Evolutionary conservation across 92 coral and sea anemone genomes (phyloP).

Genomic region (Palythoa heliodiscus): DNA sequence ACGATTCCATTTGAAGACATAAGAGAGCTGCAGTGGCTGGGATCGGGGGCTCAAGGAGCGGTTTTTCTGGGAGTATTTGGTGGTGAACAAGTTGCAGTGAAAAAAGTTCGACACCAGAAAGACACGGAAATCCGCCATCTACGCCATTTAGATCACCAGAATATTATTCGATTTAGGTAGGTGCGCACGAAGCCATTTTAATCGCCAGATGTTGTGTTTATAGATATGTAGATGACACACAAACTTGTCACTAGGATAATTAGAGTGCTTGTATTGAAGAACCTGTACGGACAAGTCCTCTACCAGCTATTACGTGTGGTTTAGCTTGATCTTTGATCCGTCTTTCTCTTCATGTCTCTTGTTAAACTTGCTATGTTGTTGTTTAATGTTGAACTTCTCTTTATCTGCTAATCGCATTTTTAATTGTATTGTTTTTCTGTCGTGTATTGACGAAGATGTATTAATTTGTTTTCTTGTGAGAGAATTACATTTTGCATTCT

Average conservation of each 20-base stretch:
- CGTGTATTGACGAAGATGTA: background rate
- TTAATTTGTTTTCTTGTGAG: background rate
- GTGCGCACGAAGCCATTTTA: background rate
- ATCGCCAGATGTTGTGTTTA: background rate
- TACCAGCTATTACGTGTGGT: conserved; percentile 41
- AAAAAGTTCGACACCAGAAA: conserved; percentile 81
- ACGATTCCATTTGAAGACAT: conserved; percentile 86
- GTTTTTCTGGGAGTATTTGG: conserved; percentile 79
- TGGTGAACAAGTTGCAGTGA: conserved; percentile 86
- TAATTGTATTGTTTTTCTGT: background rate
- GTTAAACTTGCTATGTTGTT: background rate
- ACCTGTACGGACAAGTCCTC: conserved; percentile 22
- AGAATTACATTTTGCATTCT: background rate
- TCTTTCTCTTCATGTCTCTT: conserved; percentile 2
- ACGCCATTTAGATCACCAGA: conserved; percentile 76
- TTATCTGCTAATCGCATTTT: background rate
- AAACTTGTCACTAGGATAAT: conserved; percentile 26
- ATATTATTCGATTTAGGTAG: conserved; percentile 84
- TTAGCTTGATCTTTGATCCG: conserved; percentile 44
- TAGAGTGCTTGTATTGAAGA: conserved; percentile 34
- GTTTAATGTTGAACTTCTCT: background rate
- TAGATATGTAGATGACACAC: conserved; percentile 27
- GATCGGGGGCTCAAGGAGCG: conserved; percentile 90
- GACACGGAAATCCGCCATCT: conserved; percentile 87
- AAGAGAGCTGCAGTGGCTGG: conserved; percentile 80